phyloP scores from a whole-genome alignment of 2,797 vertebrate genomes.

The Anguilla megastoma region DNA sequence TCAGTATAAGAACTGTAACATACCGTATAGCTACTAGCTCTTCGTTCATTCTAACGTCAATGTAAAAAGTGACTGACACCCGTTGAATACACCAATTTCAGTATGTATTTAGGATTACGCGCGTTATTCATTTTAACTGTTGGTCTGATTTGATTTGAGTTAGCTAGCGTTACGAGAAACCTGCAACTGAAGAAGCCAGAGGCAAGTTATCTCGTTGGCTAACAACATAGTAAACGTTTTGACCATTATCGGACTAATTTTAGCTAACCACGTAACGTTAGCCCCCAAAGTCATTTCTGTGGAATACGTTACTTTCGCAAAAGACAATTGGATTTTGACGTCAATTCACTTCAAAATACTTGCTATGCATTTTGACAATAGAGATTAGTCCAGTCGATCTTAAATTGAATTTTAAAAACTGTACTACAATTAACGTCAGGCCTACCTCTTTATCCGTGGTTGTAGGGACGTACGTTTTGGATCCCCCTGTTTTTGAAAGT shows the following conservation, averaged over 20 bases:
- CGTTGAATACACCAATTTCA: background rate
- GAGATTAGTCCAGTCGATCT: background rate
- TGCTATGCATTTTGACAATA: background rate
- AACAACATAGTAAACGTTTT: background rate
- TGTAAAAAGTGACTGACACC: background rate
- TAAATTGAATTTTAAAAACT: background rate
- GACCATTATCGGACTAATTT: background rate
- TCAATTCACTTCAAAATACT: background rate
- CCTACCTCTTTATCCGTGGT: slow-evolving; percentile 33
- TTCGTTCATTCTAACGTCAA: background rate
- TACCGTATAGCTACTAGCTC: background rate
- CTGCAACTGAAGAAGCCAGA: background rate
- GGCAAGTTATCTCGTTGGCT: background rate
- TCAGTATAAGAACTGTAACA: background rate
- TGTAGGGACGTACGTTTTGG: slow-evolving; percentile 8
- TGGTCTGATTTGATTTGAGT: background rate
- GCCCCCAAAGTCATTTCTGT: background rate
- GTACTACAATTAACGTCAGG: background rate
- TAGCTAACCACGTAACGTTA: background rate
- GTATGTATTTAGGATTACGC: background rate
- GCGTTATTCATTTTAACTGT: background rate
- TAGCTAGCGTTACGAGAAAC: background rate
- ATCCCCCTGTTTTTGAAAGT: slow-evolving; percentile 31
- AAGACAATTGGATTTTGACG: background rate
- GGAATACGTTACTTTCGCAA: background rate